Evolutionary conservation across 1,140 invertebrate species (phyloP), one percentile per base, ranked within the genome.

Genomic region (Subanguina moxae): DNA sequence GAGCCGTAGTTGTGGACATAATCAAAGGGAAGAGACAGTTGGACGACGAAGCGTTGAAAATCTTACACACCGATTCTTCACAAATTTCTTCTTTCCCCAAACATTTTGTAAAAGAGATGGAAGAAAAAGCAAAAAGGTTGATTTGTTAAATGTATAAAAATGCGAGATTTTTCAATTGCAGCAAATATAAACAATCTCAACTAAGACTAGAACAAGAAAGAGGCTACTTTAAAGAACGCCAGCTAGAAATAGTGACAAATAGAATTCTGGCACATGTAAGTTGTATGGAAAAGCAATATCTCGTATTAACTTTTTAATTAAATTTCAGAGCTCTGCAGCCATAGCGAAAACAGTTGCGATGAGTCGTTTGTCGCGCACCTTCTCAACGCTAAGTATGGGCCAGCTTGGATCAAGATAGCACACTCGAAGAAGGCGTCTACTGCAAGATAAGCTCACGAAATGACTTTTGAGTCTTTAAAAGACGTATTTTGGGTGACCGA

Each of bases 41-140:
- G 21, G 62, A 64, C 62, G 62, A 64, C 17, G 62, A 64, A 61
- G 62, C 62, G 8, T 19, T 64, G 42, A 25, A 23, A 15, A 28
- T 64, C 13, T 38, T 64, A 7, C 42, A 56, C n/a, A 61, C 38
- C 28, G 28, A 61, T 25, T 61, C 28, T 19, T 43, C 58, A 3
- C 27, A 61, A 30, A 61, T 61, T 25, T 61, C 58, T 21, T 3
- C 38, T n/a, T 32, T 61, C 27, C 38, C 58, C 27, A 21, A 30
- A 21, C 19, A n/a, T 25, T 61, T 61, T 13, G 27, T 61, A 5
- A 30, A 61, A 21, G 38, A 61, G 38, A 61, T 32, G 27, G 38
- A n/a, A 19, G 38, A 30, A 19, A 32, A 43, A 61, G 38, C 38
- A 43, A 32, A 61, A 25, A 32, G 58, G 58, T 32, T 21, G 3